Percentiles rank a stretch among this genome's conserved stretches.
Evolutionary conservation across 2,113 vertebrate genomes (phyloP).

Genomic region (Pelusios castaneus): DNA sequence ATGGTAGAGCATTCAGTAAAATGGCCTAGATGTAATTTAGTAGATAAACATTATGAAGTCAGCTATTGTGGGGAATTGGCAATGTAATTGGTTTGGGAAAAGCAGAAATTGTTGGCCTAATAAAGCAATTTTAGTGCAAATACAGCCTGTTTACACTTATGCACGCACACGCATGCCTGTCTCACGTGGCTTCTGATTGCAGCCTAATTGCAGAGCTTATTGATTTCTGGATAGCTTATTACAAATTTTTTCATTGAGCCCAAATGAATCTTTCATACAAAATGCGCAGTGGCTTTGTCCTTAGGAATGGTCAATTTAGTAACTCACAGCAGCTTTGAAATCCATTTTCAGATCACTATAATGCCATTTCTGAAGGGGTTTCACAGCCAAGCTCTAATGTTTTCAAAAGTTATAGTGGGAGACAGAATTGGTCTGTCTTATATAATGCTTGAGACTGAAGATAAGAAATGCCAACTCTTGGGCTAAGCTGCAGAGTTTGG

Average conservation of each 20-base stretch:
- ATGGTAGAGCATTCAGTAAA: neutral
- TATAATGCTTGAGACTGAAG: neutral
- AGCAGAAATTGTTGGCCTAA: neutral
- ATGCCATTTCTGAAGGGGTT: neutral
- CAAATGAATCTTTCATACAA: neutral
- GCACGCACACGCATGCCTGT: neutral
- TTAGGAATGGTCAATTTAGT: neutral
- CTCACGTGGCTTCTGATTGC: neutral
- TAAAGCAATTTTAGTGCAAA: neutral
- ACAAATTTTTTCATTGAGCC: rapidly evolving
- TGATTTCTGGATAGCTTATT: rapidly evolving
- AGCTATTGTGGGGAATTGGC: neutral
- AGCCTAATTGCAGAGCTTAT: neutral
- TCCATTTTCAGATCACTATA: neutral
- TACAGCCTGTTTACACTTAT: neutral
- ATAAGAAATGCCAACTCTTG: neutral
- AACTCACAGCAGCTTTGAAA: neutral
- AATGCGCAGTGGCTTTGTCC: neutral
- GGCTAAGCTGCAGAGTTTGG: neutral
- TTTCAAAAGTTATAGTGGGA: neutral
- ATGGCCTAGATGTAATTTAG: neutral
- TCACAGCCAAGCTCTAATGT: neutral
- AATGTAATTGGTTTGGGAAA: neutral
- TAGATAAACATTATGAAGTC: neutral
- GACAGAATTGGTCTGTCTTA: neutral